phyloP scores from a whole-genome alignment of 2,888 invertebrate species.

The Cinara cedri region DNA sequence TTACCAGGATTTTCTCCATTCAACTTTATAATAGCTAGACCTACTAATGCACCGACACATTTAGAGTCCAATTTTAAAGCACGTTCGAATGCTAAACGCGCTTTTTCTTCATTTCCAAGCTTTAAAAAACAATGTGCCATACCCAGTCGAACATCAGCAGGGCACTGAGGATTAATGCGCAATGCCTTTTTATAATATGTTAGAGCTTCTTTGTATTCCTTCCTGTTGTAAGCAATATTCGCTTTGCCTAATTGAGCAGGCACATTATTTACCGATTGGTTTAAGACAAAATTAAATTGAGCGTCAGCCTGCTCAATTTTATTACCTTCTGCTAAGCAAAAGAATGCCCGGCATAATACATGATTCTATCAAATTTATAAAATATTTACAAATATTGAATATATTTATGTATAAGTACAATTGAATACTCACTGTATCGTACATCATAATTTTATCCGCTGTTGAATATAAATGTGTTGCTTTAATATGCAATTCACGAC shows the following conservation, averaged over 20 bases:
- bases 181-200: constrained; percentile 98
- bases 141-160: constrained; percentile 93
- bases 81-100: constrained; percentile 93
- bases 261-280: constrained; percentile 93
- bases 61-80: constrained; percentile 89
- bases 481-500: constrained; percentile 92
- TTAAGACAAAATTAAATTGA: constrained; percentile 98
- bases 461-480: constrained; percentile 95
- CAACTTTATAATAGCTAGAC: constrained; percentile 90
- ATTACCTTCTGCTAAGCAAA: constrained; percentile 95
- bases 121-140: constrained; percentile 99
- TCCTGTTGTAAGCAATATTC: constrained; percentile 97
- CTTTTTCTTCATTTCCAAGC: constrained; percentile 92
- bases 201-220: constrained; percentile 91
- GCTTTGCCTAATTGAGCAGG: constrained; percentile 97
- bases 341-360: constrained; percentile 95
- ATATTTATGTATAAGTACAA: background rate
- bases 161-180: constrained; percentile 93
- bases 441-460: constrained; percentile 99
- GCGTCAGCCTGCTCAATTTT: constrained; percentile 99
- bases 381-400: background rate
- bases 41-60: constrained; percentile 95
- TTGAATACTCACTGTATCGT: constrained; percentile 79
- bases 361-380: constrained; percentile 75
- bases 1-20: constrained; percentile 91